These are phyloP conservation scores for Strix occidentalis DNA, from an alignment of 2,797 vertebrate genomes.

Conservation along the genomic window DNA sequence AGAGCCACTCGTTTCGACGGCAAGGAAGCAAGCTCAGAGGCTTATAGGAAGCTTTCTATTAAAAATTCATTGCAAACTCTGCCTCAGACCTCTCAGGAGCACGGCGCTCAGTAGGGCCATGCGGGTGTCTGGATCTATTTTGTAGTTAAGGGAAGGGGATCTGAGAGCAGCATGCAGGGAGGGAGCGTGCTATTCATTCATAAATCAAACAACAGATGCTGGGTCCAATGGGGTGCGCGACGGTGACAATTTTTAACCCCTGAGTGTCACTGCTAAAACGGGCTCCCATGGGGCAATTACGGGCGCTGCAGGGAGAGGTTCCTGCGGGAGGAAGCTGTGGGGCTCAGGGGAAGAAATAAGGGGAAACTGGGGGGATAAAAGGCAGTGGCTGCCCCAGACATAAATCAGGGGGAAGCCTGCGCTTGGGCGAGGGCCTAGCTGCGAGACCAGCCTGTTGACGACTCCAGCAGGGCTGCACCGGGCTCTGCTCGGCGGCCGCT, in stretches of 20 bases:
- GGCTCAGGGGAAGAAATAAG: not conserved
- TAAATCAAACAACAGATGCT: conserved; percentile 62
- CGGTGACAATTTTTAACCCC: conserved; percentile 49
- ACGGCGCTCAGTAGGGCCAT: conserved; percentile 11
- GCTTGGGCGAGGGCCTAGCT: not conserved
- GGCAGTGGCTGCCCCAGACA: not conserved
- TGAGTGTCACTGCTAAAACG: not conserved
- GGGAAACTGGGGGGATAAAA: not conserved
- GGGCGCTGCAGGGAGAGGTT: not conserved
- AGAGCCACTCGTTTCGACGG: not conserved
- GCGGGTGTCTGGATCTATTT: conserved; percentile 55
- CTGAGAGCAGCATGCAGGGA: conserved; percentile 54
- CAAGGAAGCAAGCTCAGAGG: not conserved
- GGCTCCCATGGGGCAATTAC: not conserved
- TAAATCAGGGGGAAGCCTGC: not conserved
- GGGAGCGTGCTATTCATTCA: conserved; percentile 62
- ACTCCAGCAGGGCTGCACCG: not conserved
- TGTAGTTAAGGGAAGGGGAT: conserved; percentile 49
- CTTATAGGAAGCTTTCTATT: conserved; percentile 69
- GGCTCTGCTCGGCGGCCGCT: not conserved
- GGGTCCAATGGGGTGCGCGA: not conserved
- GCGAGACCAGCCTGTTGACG: not conserved
- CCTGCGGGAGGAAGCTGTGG: not conserved
- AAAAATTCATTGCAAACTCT: conserved; percentile 60
- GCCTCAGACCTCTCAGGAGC: conserved; percentile 44